These are phyloP conservation scores for Dicrostonyx torquatus DNA, from an alignment of 2,797 vertebrate genomes.

Conservation along the genomic window DNA sequence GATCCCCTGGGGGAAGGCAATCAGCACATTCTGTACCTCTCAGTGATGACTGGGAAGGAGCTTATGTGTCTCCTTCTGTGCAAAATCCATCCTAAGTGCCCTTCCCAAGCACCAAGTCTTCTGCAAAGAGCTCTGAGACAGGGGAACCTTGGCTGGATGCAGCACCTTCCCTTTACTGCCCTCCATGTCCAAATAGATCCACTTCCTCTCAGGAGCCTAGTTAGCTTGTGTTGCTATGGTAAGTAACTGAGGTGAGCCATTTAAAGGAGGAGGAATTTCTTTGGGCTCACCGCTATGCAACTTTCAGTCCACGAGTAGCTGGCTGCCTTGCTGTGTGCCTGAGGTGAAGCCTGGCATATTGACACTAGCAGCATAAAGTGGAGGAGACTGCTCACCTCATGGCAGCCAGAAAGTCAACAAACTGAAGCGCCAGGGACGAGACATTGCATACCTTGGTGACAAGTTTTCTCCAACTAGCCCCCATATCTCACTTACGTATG, in stretches of 20 bases:
- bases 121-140: not conserved
- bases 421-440: not conserved
- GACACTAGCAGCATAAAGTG: not conserved
- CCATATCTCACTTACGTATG: not conserved
- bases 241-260: not conserved
- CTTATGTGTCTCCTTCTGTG: not conserved
- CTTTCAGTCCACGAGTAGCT: not conserved
- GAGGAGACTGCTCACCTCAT: not conserved
- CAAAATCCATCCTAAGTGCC: not conserved
- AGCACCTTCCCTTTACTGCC: not conserved
- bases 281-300: not conserved
- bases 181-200: not conserved
- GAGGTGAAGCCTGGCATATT: not conserved
- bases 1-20: not conserved
- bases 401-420: not conserved
- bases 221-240: too few species aligned
- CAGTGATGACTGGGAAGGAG: not conserved
- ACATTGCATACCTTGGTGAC: not conserved
- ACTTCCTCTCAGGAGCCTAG: not conserved
- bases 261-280: not conserved
- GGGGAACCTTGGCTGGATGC: fast-evolving
- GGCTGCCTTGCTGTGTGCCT: not conserved
- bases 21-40: fast-evolving
- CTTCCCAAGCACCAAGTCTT: fast-evolving
- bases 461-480: not conserved